A percentile compares a stretch with the other conserved stretches of the same genome.
Conservation (phyloP, 2,797 vertebrate genomes). For the Chrysocyon brachyurus region DNA sequence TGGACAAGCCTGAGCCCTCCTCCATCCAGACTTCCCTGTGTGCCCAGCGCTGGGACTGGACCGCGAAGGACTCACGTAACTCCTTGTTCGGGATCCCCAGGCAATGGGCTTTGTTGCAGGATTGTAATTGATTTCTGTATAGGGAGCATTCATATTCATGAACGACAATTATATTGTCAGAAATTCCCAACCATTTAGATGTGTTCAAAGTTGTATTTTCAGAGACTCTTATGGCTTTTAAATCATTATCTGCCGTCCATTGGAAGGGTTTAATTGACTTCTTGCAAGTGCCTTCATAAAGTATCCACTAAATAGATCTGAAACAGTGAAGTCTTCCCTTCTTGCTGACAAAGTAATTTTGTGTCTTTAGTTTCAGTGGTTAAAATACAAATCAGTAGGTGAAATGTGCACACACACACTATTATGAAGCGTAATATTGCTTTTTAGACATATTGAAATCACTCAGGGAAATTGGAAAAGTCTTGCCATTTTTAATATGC, state of each 20-base stretch:
- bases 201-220: conserved; percentile 54
- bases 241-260: conserved; percentile 42
- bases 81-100: fast-evolving
- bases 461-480: neutral
- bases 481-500: neutral
- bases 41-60: neutral
- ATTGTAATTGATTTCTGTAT: neutral
- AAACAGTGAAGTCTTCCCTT: neutral
- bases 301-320: neutral
- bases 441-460: neutral
- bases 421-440: fast-evolving
- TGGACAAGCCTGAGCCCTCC: fast-evolving
- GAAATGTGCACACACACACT: fast-evolving
- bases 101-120: fast-evolving
- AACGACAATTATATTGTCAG: neutral
- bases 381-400: conserved; percentile 14
- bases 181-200: conserved; percentile 38
- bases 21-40: fast-evolving
- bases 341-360: conserved; percentile 53
- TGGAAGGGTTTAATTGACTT: conserved; percentile 64
- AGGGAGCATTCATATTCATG: neutral
- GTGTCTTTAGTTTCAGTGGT: neutral
- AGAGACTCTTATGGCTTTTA: conserved; percentile 60
- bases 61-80: fast-evolving
- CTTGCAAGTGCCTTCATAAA: neutral